These are phyloP conservation scores for Nineta flava DNA, from an alignment of 2,888 invertebrate genomes.

Conservation along the genomic window DNA sequence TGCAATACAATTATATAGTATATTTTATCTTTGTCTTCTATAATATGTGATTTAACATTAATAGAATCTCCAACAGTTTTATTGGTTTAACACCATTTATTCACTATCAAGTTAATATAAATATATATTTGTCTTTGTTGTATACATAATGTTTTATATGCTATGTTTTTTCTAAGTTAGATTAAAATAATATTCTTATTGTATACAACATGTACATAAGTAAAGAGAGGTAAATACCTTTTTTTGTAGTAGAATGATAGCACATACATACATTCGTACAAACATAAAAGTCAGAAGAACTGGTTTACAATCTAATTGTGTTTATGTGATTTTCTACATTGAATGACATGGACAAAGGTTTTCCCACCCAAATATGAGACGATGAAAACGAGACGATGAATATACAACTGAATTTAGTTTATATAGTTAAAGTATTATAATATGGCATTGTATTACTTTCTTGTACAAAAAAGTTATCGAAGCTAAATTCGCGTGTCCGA, in stretches of 20 bases:
- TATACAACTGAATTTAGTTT: too few relatives aligned
- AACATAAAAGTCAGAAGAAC: not conserved
- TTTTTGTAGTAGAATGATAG: not conserved
- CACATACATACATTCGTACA: too few relatives aligned
- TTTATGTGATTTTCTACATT: slow-evolving; percentile 6
- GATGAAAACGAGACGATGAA: too few relatives aligned
- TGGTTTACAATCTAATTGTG: slow-evolving; percentile 5
- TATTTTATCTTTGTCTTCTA: not conserved
- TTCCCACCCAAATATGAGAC: slow-evolving; percentile 3
- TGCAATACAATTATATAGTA: too few relatives aligned
- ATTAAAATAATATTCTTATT: not conserved
- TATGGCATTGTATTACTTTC: too few relatives aligned
- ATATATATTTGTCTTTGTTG: too few relatives aligned
- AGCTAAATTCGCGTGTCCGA: too few relatives aligned
- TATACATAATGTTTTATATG: too few relatives aligned
- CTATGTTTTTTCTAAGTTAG: not conserved
- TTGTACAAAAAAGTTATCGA: too few relatives aligned
- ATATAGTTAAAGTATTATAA: too few relatives aligned
- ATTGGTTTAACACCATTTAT: slow-evolving; percentile 4
- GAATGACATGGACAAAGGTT: slow-evolving; percentile 7
- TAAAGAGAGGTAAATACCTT: not conserved
- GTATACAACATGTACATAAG: not conserved
- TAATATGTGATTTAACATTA: not conserved
- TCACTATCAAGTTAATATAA: not conserved
- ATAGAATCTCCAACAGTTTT: slow-evolving; percentile 2